phyloP scores from a whole-genome alignment of 2,113 vertebrate genomes.

The Engraulis encrasicolus region DNA sequence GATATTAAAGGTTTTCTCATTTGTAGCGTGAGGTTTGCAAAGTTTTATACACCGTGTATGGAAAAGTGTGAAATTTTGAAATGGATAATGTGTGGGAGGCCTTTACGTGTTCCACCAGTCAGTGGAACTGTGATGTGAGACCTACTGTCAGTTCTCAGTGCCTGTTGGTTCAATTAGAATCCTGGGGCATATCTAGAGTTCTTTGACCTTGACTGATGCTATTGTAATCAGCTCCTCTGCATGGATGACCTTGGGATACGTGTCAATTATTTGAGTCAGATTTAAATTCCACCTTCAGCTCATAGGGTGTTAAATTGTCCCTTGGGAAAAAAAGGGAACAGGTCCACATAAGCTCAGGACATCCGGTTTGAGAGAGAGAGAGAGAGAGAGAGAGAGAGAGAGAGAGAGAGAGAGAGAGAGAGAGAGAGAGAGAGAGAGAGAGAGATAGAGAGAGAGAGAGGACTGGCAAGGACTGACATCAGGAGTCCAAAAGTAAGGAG shows the following conservation, averaged over 20 bases:
- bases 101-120: too few relatives aligned
- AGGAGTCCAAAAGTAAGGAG: neutral
- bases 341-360: neutral
- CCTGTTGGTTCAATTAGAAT: neutral
- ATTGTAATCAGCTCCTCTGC: neutral
- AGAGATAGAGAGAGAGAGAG: slow-evolving; percentile 34
- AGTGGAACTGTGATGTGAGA: neutral
- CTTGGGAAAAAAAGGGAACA: neutral
- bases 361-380: neutral
- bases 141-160: neutral
- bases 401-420: neutral
- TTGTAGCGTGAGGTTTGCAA: too few relatives aligned
- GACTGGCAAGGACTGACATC: slow-evolving; percentile 38
- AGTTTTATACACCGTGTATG: too few relatives aligned
- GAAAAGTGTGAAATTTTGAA: too few relatives aligned
- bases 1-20: too few relatives aligned
- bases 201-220: slow-evolving; percentile 7
- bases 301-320: neutral
- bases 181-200: neutral
- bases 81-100: too few relatives aligned
- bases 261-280: neutral
- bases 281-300: neutral
- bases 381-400: neutral
- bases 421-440: slow-evolving; percentile 8
- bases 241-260: neutral